phyloP scores from a whole-genome alignment of 53 echinoderm and acorn worm species.

The Antedon mediterranea region DNA sequence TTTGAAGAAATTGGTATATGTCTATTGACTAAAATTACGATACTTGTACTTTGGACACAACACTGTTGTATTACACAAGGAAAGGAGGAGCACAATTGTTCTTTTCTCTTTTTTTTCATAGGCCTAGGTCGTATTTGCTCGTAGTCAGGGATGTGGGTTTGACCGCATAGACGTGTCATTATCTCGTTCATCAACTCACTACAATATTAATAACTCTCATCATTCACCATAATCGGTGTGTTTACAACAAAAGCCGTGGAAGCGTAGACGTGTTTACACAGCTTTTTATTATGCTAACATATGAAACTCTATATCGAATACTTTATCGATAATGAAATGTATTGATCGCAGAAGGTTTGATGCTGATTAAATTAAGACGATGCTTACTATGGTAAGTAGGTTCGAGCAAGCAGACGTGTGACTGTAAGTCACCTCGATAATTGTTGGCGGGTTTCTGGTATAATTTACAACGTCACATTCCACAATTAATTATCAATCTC shows the following conservation, averaged over 20 bases:
- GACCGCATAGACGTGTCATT: neutral
- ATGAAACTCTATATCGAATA: neutral
- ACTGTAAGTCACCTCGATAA: neutral
- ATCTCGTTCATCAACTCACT: neutral
- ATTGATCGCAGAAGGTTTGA: neutral
- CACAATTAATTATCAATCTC: neutral
- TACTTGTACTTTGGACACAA: too few species aligned
- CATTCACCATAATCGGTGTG: neutral
- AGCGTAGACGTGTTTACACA: neutral
- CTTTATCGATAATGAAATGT: neutral
- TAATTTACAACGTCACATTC: neutral
- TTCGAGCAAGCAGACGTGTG: neutral
- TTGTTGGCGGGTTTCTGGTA: neutral
- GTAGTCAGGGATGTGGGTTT: neutral
- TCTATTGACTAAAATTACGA: too few species aligned
- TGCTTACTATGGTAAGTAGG: neutral
- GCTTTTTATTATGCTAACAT: neutral
- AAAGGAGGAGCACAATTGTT: too few species aligned
- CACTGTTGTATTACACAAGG: too few species aligned
- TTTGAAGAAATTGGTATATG: too few species aligned
- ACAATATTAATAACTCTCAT: neutral
- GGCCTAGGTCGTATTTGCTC: neutral
- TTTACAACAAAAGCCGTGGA: neutral
- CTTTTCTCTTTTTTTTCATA: neutral
- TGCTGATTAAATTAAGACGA: neutral